phyloP scores from a whole-genome alignment of 2,797 vertebrate species.

The Falco rusticolus region DNA sequence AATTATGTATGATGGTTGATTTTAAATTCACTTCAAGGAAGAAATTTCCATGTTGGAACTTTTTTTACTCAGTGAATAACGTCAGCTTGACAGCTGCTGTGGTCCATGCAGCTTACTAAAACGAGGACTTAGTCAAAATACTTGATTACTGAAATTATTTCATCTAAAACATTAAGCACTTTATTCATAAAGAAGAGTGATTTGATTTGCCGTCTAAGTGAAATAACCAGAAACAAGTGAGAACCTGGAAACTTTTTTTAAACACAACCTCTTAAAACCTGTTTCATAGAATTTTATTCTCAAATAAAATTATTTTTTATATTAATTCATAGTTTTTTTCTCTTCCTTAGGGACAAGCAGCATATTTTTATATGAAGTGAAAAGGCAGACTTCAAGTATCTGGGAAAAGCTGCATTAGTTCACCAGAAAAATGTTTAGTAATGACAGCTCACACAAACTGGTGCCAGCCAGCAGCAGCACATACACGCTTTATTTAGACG shows the following conservation, averaged over 20 bases:
- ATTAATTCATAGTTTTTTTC: neutral
- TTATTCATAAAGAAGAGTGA: neutral
- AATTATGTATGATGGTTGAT: neutral
- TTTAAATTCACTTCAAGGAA: neutral
- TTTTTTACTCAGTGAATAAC: neutral
- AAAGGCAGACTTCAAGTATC: neutral
- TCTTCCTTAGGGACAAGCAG: neutral
- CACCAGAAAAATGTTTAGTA: neutral
- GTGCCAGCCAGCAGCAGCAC: neutral
- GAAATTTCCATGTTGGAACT: neutral
- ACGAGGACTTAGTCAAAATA: neutral
- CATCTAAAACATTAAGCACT: neutral
- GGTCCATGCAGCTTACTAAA: neutral
- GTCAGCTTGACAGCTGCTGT: neutral
- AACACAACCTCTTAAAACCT: neutral
- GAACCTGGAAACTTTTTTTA: neutral
- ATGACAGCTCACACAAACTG: neutral
- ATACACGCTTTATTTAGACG: neutral
- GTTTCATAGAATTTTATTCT: neutral
- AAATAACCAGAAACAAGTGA: neutral
- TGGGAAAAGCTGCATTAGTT: neutral
- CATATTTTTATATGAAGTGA: neutral
- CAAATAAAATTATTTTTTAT: neutral
- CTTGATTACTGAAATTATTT: neutral
- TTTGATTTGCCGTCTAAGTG: neutral